phyloP scores from a whole-genome alignment of 2,113 vertebrate genomes.

The Callipepla squamata region DNA sequence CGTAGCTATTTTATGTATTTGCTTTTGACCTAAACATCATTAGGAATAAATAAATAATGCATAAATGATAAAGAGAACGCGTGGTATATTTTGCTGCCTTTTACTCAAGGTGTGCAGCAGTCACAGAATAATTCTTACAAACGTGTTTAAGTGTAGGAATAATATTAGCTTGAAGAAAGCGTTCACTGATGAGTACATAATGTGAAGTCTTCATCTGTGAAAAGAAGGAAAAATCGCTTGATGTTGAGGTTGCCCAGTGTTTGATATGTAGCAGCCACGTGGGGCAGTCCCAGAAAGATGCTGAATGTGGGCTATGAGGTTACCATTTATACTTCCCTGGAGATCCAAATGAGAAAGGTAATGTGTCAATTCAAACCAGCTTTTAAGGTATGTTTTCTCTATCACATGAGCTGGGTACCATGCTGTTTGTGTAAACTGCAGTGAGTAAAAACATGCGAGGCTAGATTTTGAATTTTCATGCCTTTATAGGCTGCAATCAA shows the following conservation, averaged over 20 bases:
- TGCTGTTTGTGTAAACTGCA: neutral
- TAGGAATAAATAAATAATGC: neutral
- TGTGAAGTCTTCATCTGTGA: neutral
- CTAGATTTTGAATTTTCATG: neutral
- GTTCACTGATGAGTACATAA: neutral
- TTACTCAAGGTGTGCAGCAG: neutral
- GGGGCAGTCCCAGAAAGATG: neutral
- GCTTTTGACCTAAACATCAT: neutral
- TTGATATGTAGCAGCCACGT: neutral
- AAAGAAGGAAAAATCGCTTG: neutral
- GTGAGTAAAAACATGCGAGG: neutral
- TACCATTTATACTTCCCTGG: neutral
- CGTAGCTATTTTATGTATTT: neutral
- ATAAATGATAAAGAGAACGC: neutral
- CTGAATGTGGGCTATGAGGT: neutral
- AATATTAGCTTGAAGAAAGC: neutral
- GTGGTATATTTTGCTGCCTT: neutral
- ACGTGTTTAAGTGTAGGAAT: neutral
- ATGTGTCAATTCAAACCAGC: neutral
- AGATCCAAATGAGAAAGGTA: neutral
- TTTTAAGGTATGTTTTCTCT: neutral
- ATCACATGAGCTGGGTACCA: neutral
- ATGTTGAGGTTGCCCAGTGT: neutral
- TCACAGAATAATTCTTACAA: neutral
- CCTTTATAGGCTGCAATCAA: neutral